These are phyloP conservation scores for Macrobrachium nipponense DNA, from an alignment of 1,140 invertebrate genomes.

Conservation along the genomic window DNA sequence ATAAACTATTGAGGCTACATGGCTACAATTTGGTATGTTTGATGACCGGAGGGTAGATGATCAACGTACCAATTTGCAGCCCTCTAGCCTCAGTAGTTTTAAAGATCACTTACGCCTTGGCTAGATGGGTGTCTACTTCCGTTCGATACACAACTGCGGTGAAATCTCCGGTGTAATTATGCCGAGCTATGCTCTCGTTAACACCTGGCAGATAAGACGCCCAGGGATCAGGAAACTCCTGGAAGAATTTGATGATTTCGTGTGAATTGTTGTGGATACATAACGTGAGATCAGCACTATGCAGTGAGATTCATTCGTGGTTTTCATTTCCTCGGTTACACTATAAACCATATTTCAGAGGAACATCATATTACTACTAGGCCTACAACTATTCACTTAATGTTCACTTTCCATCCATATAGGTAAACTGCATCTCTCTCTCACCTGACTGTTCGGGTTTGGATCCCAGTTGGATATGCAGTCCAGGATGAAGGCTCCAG, in stretches of 20 bases:
- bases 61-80: too few relatives aligned
- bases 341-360: conserved; percentile 1
- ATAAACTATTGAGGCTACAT: too few relatives aligned
- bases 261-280: too few relatives aligned
- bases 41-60: too few relatives aligned
- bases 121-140: conserved; percentile 66
- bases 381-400: too few relatives aligned
- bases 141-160: conserved; percentile 67
- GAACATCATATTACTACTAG: too few relatives aligned
- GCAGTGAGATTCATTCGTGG: too few relatives aligned
- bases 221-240: conserved; percentile 65
- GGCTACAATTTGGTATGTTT: too few relatives aligned
- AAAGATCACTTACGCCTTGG: conserved; percentile 58
- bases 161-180: conserved; percentile 68
- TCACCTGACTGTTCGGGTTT: conserved; percentile 66
- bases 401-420: too few relatives aligned
- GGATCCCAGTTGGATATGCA: conserved; percentile 70
- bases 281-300: too few relatives aligned
- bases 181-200: conserved; percentile 65
- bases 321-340: too few relatives aligned
- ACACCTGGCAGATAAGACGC: conserved; percentile 64
- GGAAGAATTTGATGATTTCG: background rate
- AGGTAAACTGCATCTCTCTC: conserved; percentile 1
- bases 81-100: too few relatives aligned
- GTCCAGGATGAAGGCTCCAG: conserved; percentile 70